phyloP scores from a whole-genome alignment of 2,797 vertebrate species.

The Danio choprae region DNA sequence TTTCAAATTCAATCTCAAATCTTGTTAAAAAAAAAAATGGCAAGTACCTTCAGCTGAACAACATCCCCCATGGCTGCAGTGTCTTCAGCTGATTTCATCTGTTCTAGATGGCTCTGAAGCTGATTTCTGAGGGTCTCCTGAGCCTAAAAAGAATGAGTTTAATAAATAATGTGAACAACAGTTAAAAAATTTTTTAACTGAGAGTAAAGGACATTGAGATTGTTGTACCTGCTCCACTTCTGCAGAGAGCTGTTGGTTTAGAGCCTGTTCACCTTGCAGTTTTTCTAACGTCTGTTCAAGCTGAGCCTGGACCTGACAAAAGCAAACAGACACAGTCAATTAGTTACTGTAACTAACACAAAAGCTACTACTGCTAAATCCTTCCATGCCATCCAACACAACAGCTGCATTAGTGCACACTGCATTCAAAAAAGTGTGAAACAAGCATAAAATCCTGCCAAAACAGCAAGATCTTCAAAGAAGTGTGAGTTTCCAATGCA shows the following conservation, averaged over 20 bases:
- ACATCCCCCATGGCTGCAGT: slow-evolving; percentile 75
- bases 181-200: too few relatives aligned
- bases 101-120: slow-evolving; percentile 88
- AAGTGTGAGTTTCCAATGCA: slow-evolving; percentile 18
- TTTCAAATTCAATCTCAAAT: too few relatives aligned
- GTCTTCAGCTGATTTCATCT: slow-evolving; percentile 76
- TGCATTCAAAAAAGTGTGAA: slow-evolving; percentile 23
- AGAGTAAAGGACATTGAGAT: neutral
- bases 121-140: slow-evolving; percentile 80
- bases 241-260: slow-evolving; percentile 77
- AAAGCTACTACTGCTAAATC: neutral
- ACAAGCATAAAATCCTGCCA: slow-evolving; percentile 11
- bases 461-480: slow-evolving; percentile 7
- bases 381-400: slow-evolving; percentile 7
- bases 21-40: neutral
- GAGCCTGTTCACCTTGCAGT: slow-evolving; percentile 77
- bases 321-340: slow-evolving; percentile 13
- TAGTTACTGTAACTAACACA: neutral
- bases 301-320: slow-evolving; percentile 79
- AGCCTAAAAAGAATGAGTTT: neutral
- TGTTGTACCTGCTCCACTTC: slow-evolving; percentile 86
- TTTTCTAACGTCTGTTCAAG: slow-evolving; percentile 78
- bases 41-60: slow-evolving; percentile 84
- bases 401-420: slow-evolving; percentile 59
- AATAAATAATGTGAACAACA: neutral